A percentile compares a stretch with the other conserved stretches of the same genome.
These are phyloP conservation scores for Trachemys scripta DNA, from an alignment of 2,113 vertebrate species.

Conservation along the genomic window DNA sequence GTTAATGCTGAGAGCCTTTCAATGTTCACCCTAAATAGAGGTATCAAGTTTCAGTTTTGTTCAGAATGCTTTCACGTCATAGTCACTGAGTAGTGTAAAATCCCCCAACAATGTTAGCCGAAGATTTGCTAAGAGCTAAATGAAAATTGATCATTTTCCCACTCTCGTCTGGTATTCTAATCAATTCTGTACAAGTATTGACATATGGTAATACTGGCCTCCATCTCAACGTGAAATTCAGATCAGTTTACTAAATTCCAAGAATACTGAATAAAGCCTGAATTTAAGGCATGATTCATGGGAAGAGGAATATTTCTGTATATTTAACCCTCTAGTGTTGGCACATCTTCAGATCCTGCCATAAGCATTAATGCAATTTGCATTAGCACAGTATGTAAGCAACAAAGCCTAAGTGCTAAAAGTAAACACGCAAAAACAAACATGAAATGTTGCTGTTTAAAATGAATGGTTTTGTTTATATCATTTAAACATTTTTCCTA, in stretches of 20 bases:
- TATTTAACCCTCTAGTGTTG: slow-evolving; percentile 10
- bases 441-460: slow-evolving; percentile 28
- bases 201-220: not conserved
- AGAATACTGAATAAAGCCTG: not conserved
- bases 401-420: slow-evolving; percentile 9
- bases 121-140: slow-evolving; percentile 31
- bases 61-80: slow-evolving; percentile 7
- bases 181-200: slow-evolving; percentile 33
- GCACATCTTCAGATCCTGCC: not conserved
- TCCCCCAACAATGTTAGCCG: not conserved
- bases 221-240: not conserved
- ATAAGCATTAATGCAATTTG: slow-evolving; percentile 30
- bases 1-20: slow-evolving; percentile 21
- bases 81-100: not conserved
- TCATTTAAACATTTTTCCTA: not conserved
- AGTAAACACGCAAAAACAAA: not conserved
- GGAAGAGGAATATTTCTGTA: not conserved
- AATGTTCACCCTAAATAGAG: slow-evolving; percentile 16
- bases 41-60: slow-evolving; percentile 17
- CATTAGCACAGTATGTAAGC: not conserved
- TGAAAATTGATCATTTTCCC: slow-evolving; percentile 51
- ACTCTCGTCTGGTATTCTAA: not conserved
- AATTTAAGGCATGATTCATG: slow-evolving; percentile 15
- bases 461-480: slow-evolving; percentile 35
- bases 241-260: slow-evolving; percentile 45